Evolutionary conservation across 2,113 vertebrate species (phyloP), one percentile per base, ranked within the genome.

Genomic region (Jaculus jaculus): DNA sequence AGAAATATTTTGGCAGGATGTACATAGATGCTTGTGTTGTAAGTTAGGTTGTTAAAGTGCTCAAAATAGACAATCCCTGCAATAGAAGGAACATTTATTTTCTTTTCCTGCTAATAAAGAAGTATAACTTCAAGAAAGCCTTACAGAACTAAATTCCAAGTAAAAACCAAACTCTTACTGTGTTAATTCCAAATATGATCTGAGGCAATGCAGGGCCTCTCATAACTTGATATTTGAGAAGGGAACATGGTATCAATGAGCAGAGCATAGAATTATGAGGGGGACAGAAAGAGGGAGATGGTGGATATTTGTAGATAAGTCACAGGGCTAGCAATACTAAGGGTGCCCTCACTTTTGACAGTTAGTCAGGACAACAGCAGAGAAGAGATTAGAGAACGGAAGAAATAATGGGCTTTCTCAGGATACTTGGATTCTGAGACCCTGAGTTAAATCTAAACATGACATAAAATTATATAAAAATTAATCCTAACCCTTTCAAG

Each of bases 1-100:
- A 80, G 96, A 93, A 92, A 88, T 92, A 77, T n/a, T 75, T 93
- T 47, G 23, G 77, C 93, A 89, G 75, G 30, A 54, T 77, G 21
- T 92, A 18, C n/a, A 87, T 9, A 65, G 20, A 75, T 32, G 79
- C 30, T 78, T 74, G 26, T 85, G 11, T 17, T 94, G 72, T 69
- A 42, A 21, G 12, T 81, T 86, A 94, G 3, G 7, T 72, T 66
- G 23, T 87, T 74, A 91, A 83, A 66, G 11, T 11, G 26, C 16
- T 80, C 34, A 51, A 28, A 90, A 32, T 91, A 51, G 7, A 80
- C 32, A 7, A 89, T 71, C 34, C 16, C 1, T 39, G 1, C 5
- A 61, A 58, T 18, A 71, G 80, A 77, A 66, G 68, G 30, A 88
- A 37, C 1, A 58, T 85, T 84, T 95, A 0, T 32, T 3, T 11